Base-by-base conservation (phyloP, 1,140 invertebrate species). In the Nasonia longicornis region DNA sequence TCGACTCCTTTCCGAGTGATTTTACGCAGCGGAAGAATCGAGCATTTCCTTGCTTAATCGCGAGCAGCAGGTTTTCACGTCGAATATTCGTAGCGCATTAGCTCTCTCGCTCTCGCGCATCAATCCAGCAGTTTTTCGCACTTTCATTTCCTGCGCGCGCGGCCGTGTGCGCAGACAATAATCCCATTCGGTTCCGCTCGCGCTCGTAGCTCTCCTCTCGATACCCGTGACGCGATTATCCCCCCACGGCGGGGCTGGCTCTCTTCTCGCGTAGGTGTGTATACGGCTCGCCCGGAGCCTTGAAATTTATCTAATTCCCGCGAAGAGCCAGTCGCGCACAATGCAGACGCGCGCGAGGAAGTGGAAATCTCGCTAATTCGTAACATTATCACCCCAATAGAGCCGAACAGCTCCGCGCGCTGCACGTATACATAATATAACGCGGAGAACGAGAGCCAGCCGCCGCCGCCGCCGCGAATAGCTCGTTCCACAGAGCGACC, bases 331-430 rank as follows among this genome's bases (percentile, higher is more conserved):
- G 31, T 69, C 26, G 64, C 26, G 64, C 26, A 7, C 71, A 80
- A 64, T 29, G 72, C 69, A 81, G 31, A 77, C 52, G 48, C 64
- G 81, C 75, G 83, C 75, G 83, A 64, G 74, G 84, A 86, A 86
- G 86, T 87, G 84, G 85, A 89, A 88, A 88, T 88, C 86, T 87
- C 84, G 85, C 87, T 90, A 89, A 89, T 90, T 90, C 87, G 87
- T 86, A 87, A 86, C 85, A 90, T 89, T 89, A 89, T 89, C 86
- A 87, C 87, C 88, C 87, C 86, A 86, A 89, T 88, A 87, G 86
- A 87, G 81, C 84, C 73, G 85, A 89, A 63, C 38, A 29, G 31
- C 31, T 52, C 71, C 12, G 7, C 20, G 42, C 12, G 6, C 26
- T 26, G 26, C 26, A 26, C 10, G 3, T 69, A 35, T n/a, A 38